These are phyloP conservation scores for Pteronura brasiliensis DNA, from an alignment of 2,113 vertebrate species.

Conservation along the genomic window DNA sequence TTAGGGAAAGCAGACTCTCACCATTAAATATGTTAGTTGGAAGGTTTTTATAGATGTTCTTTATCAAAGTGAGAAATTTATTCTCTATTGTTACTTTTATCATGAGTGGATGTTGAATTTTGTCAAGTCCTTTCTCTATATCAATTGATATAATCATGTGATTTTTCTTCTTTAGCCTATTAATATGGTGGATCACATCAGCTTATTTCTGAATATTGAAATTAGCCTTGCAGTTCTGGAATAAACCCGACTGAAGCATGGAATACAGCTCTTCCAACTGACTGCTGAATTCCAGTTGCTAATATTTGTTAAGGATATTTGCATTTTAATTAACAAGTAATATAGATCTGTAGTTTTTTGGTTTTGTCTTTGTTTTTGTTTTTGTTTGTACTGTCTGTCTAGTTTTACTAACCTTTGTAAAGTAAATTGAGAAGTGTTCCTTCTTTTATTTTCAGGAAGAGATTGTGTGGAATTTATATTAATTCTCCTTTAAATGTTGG, in stretches of 20 bases:
- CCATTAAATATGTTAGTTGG: not conserved
- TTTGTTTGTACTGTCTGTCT: not conserved
- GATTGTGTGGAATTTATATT: not conserved
- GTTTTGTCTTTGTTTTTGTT: not conserved
- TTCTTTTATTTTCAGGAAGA: not conserved
- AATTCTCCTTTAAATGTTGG: not conserved
- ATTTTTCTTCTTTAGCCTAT: not conserved
- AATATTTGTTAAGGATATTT: slow-evolving; percentile 2
- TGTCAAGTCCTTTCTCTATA: not conserved
- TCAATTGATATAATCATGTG: not conserved
- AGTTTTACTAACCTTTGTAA: not conserved
- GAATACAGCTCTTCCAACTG: not conserved
- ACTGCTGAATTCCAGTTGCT: not conserved
- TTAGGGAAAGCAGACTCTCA: not conserved
- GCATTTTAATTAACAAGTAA: not conserved
- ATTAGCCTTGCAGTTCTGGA: not conserved
- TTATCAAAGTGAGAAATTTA: not conserved
- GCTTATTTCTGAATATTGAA: not conserved
- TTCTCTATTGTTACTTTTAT: not conserved
- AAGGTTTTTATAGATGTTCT: not conserved
- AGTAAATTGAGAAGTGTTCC: not conserved
- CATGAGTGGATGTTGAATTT: not conserved
- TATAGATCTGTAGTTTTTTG: not conserved
- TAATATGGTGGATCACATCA: not conserved
- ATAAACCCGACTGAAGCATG: not conserved